Conservation (phyloP, 53 echinoderm and acorn worm genomes). For the Pentamera pediparva region DNA sequence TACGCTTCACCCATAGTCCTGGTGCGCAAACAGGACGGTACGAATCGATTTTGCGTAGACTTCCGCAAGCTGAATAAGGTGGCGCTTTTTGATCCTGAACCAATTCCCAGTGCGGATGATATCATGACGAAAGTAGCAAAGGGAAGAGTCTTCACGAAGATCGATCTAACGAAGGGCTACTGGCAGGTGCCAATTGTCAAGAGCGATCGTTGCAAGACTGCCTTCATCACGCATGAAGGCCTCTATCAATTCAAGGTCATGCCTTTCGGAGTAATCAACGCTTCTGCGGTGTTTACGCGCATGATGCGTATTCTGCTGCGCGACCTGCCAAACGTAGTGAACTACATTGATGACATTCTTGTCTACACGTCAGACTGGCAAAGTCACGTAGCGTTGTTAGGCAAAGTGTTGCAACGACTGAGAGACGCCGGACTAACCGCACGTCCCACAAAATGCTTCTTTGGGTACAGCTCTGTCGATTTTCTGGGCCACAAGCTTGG, state of each 20-base stretch:
- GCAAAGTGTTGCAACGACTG: slow-evolving; percentile 28
- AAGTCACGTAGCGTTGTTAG: slow-evolving; percentile 24
- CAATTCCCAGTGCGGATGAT: slow-evolving; percentile 40
- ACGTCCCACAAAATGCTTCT: slow-evolving; percentile 42
- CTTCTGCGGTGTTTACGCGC: slow-evolving; percentile 29
- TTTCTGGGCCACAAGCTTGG: slow-evolving; percentile 48
- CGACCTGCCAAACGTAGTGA: slow-evolving; percentile 27
- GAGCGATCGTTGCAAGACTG: slow-evolving; percentile 34
- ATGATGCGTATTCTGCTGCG: slow-evolving; percentile 53
- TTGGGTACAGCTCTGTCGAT: slow-evolving; percentile 37
- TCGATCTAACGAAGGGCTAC: slow-evolving; percentile 48
- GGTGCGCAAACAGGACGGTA: slow-evolving; percentile 46
- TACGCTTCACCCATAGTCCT: slow-evolving; percentile 46
- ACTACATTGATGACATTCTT: slow-evolving; percentile 44
- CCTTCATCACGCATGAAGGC: slow-evolving; percentile 37
- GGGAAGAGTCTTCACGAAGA: slow-evolving; percentile 18
- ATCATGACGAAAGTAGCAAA: slow-evolving; percentile 27
- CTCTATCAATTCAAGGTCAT: slow-evolving; percentile 33
- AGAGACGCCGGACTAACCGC: slow-evolving; percentile 37
- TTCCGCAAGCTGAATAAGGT: slow-evolving; percentile 33
- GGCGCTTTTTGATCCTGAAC: slow-evolving; percentile 49
- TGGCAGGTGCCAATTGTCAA: slow-evolving; percentile 47
- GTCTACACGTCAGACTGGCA: slow-evolving; percentile 44
- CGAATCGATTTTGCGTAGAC: slow-evolving; percentile 51
- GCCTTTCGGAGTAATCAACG: slow-evolving; percentile 49